Conservation (phyloP, 2,888 invertebrate species). For the Cataglyphis cursor region DNA sequence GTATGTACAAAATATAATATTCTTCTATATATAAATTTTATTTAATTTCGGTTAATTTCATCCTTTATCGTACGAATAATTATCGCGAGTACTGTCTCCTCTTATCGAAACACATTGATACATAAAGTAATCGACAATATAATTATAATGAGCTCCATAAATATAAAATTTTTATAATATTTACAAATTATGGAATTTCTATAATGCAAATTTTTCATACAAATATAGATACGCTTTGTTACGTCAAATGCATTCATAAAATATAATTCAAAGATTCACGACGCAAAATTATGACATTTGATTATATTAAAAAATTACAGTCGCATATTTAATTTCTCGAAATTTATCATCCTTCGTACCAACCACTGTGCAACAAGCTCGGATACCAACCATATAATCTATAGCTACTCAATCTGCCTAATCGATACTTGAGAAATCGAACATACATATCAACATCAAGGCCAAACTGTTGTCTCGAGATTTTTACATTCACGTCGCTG, state of each 20-base stretch:
- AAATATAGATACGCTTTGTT: not conserved
- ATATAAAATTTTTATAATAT: not conserved
- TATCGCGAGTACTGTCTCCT: not conserved
- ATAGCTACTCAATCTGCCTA: constrained; percentile 55
- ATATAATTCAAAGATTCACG: constrained; percentile 11
- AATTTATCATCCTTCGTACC: constrained; percentile 77
- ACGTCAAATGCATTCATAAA: not conserved
- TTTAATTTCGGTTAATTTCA: constrained; percentile 23
- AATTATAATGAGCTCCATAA: not conserved
- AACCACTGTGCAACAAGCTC: constrained; percentile 64
- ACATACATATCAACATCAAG: constrained; percentile 20
- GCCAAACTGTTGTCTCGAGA: constrained; percentile 20
- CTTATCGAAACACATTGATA: not conserved
- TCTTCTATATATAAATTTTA: constrained; percentile 10
- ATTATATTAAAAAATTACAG: not conserved
- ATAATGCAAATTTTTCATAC: not conserved
- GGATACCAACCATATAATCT: constrained; percentile 74
- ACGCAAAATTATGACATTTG: not conserved
- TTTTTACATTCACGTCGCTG: constrained; percentile 25
- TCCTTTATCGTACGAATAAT: not conserved
- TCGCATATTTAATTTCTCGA: constrained; percentile 23
- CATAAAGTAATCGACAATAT: not conserved
- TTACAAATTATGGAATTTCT: not conserved
- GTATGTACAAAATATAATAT: constrained; percentile 67
- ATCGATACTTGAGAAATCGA: constrained; percentile 69